Percentiles rank a stretch among this genome's conserved stretches.
These are phyloP conservation scores for Lepus timidus DNA, from an alignment of 2,113 vertebrate species.

Conservation along the genomic window DNA sequence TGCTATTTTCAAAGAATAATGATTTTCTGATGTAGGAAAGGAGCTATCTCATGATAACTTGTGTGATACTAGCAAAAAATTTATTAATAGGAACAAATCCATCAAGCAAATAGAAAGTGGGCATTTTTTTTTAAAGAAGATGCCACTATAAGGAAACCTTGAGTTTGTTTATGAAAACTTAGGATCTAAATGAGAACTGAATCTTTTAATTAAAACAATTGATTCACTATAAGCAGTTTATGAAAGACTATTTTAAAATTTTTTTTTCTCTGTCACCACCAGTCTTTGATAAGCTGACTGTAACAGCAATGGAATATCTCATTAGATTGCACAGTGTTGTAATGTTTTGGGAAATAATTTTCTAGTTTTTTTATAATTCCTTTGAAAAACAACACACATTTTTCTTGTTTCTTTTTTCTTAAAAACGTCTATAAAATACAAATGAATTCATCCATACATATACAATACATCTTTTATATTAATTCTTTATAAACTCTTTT, in stretches of 20 bases:
- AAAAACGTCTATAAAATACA: background rate
- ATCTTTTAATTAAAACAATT: constrained; percentile 59
- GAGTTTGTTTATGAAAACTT: constrained; percentile 1
- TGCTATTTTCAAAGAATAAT: background rate
- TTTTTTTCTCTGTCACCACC: background rate
- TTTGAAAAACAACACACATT: constrained; percentile 24
- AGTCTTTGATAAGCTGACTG: constrained; percentile 59
- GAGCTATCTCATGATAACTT: background rate
- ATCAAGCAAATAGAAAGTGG: background rate
- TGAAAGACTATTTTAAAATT: constrained; percentile 27
- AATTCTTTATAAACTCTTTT: background rate
- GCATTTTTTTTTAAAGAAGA: background rate
- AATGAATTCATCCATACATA: background rate
- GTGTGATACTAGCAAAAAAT: background rate
- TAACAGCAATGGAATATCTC: constrained; percentile 25
- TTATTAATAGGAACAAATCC: background rate
- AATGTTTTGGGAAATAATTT: constrained; percentile 16
- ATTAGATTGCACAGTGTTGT: background rate
- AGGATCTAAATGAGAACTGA: constrained; percentile 10
- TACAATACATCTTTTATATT: background rate
- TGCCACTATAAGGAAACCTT: background rate
- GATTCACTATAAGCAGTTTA: constrained; percentile 49
- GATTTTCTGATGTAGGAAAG: background rate
- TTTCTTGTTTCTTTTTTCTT: background rate
- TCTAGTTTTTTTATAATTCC: background rate